Base-by-base conservation (phyloP, 35 echinoderm and acorn worm species). In the Nesometra sesokonis region DNA sequence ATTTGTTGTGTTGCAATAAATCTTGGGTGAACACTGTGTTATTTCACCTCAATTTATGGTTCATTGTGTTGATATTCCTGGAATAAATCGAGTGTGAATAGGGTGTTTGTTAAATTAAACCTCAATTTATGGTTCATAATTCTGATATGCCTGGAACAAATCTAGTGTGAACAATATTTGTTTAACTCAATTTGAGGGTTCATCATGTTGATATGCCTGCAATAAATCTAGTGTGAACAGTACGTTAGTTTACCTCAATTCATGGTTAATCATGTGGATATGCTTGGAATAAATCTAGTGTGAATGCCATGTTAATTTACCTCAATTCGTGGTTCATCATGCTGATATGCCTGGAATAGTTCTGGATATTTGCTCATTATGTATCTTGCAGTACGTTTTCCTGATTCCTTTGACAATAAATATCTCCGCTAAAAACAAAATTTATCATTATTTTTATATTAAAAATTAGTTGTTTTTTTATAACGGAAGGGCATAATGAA, bases 301-400 rank as follows among this genome's bases (percentile, higher is more conserved):
- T n/a, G n/a, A n/a, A n/a, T n/a, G n/a, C n/a, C n/a, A n/a, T n/a
- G 15, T 43, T 7, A 30, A 34, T 79, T 57, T 80, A 97, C 90
- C 91, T 93, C 94, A 78, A 93, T 88, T 83, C 93, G 90, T 33
- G 94, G 94, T 82, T 91, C 89, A 87, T 97, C 91, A 31, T 91
- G 77, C 32, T 93, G 88, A 78, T 88, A 39, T 17, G 90, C 91
- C 31, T 88, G 31, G 39, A 97, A 97, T 43, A 93, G 21, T 19
- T 97, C 77, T 32, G 94, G 94, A 77, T 88, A 85, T 33, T 36
- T 91, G 19, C 84, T 90, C 29, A 97, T 86, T 33, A 97, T 87
- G 85, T 88, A 93, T 37, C 93, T 88, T 13, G 94, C 94, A 47
- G 94, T 86, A 33, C 91, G 88, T 37, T 76, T 85, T 30, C 94